A percentile compares a stretch with the other conserved stretches of the same genome.
Evolutionary conservation across 2,888 invertebrate genomes (phyloP).

Genomic region (Tryphoninae sp.): DNA sequence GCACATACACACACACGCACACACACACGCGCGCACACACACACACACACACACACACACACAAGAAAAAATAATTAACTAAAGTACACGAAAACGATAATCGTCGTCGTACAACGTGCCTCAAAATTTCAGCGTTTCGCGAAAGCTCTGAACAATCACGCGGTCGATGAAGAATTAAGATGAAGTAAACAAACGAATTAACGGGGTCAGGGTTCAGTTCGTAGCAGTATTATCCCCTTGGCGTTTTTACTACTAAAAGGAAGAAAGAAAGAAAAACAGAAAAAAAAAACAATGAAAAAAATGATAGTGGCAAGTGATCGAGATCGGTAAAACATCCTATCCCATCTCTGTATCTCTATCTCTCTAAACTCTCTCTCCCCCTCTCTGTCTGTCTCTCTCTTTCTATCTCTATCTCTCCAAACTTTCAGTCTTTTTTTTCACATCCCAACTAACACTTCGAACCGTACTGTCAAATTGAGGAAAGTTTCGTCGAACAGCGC

Average conservation of each 20-base stretch:
- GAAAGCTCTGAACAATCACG: slow-evolving; percentile 7
- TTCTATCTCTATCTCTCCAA: slow-evolving; percentile 5
- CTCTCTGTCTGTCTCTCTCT: not conserved
- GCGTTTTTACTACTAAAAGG: slow-evolving; percentile 51
- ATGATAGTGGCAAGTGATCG: slow-evolving; percentile 48
- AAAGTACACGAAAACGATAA: slow-evolving; percentile 16
- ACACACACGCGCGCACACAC: not conserved
- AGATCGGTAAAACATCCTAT: slow-evolving; percentile 27
- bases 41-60: not conserved
- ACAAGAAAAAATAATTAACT: not conserved
- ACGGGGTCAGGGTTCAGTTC: slow-evolving; percentile 62
- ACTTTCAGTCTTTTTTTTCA: slow-evolving; percentile 23
- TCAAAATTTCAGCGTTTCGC: not conserved
- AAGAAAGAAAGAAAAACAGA: not conserved
- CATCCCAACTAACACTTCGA: slow-evolving; percentile 29
- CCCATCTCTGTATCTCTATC: not conserved
- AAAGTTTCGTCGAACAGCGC: slow-evolving; percentile 12
- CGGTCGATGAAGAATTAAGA: not conserved
- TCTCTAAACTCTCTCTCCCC: not conserved
- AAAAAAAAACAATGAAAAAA: slow-evolving; percentile 33
- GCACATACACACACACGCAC: not conserved
- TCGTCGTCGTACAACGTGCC: slow-evolving; percentile 2
- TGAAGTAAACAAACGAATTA: slow-evolving; percentile 51
- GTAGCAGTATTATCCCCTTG: slow-evolving; percentile 71
- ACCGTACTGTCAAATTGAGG: slow-evolving; percentile 30